phyloP scores from a whole-genome alignment of 2,888 invertebrate genomes.

The Plebejus melissa region DNA sequence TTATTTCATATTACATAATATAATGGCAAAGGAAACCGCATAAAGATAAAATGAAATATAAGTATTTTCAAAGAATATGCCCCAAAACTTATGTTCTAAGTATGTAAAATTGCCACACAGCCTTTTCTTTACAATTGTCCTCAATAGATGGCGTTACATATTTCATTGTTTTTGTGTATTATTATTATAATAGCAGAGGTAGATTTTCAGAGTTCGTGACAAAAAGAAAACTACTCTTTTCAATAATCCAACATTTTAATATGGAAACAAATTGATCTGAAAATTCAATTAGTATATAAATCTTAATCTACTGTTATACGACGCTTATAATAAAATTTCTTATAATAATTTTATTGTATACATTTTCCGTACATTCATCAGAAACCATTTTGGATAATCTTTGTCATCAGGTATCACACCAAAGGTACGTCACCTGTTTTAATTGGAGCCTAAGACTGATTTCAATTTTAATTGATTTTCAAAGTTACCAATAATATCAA shows the following conservation, averaged over 20 bases:
- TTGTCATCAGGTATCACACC: not conserved
- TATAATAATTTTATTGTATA: slow-evolving; percentile 19
- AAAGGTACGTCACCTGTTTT: not conserved
- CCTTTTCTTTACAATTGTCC: not conserved
- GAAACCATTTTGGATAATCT: not conserved
- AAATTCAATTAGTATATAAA: slow-evolving; percentile 48
- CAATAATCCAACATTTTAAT: slow-evolving; percentile 17
- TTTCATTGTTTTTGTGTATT: not conserved
- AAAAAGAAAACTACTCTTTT: slow-evolving; percentile 16
- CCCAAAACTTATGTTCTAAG: slow-evolving; percentile 47
- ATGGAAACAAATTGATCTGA: slow-evolving; percentile 11
- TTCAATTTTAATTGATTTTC: slow-evolving; percentile 8
- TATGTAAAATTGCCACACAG: not conserved
- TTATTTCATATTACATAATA: not conserved
- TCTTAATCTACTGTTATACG: slow-evolving; percentile 45
- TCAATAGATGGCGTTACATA: slow-evolving; percentile 1
- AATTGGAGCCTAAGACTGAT: not conserved
- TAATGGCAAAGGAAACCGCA: not conserved
- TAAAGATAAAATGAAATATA: not conserved
- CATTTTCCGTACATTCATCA: slow-evolving; percentile 1
- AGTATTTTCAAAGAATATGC: not conserved
- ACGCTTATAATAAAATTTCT: slow-evolving; percentile 40
- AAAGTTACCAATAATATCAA: not conserved
- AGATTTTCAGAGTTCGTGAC: not conserved
- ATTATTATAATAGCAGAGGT: not conserved